Percentiles rank a stretch among this genome's conserved stretches.
Evolutionary conservation across 2,888 invertebrate genomes (phyloP).

Genomic region (Anticlea derivata): DNA sequence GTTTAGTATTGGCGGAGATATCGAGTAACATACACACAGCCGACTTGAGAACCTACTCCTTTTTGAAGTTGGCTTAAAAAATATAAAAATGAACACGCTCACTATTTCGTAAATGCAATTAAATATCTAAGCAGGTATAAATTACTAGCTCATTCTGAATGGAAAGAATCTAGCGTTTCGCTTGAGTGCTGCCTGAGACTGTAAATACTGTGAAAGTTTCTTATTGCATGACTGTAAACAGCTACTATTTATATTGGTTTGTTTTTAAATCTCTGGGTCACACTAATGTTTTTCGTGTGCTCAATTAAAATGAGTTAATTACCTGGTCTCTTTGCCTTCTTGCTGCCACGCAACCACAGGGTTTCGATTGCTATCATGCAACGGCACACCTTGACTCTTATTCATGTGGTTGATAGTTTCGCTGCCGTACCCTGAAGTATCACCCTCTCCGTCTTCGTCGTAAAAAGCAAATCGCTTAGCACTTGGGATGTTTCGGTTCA

Average conservation of each 20-base stretch:
- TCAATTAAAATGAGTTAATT: conserved; percentile 27
- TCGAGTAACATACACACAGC: too few species aligned
- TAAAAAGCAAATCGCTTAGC: conserved; percentile 76
- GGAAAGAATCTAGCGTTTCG: conserved; percentile 34
- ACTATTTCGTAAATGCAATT: conserved; percentile 16
- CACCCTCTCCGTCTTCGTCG: conserved; percentile 86
- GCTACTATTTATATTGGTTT: conserved; percentile 17
- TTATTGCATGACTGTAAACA: conserved; percentile 26
- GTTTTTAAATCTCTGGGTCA: conserved; percentile 24
- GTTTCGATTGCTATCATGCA: conserved; percentile 52
- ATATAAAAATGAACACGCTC: too few species aligned
- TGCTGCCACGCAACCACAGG: conserved; percentile 78
- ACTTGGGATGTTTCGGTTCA: conserved; percentile 71
- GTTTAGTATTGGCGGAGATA: too few species aligned
- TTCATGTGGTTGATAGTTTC: conserved; percentile 86
- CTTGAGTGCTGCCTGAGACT: conserved; percentile 35
- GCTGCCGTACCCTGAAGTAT: conserved; percentile 93
- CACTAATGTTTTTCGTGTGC: conserved; percentile 21
- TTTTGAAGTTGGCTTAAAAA: too few species aligned
- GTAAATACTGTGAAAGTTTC: conserved; percentile 37
- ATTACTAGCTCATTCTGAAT: conserved; percentile 28
- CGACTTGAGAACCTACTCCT: too few species aligned
- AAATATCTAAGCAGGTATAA: conserved; percentile 24
- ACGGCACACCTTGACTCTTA: conserved; percentile 50
- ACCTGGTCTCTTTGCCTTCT: conserved; percentile 67